A percentile compares a stretch with the other conserved stretches of the same genome.
These are phyloP conservation scores for Nomada ruficornis DNA, from an alignment of 2,888 invertebrate species.

Conservation along the genomic window DNA sequence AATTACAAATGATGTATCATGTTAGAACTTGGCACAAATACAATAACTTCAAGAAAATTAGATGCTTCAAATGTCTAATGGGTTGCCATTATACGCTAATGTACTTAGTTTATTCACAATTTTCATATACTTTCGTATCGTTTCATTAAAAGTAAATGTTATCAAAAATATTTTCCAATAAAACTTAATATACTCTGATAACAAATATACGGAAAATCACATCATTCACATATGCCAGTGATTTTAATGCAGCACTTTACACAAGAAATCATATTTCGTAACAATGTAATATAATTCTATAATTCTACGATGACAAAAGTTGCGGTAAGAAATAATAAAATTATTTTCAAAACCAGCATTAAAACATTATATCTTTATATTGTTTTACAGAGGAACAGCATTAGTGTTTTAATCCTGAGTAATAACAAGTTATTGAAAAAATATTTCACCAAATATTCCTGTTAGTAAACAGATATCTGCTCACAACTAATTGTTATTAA, in stretches of 20 bases:
- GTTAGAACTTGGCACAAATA: constrained; percentile 61
- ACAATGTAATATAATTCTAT: constrained; percentile 30
- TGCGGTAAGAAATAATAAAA: constrained; percentile 37
- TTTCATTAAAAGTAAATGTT: constrained; percentile 30
- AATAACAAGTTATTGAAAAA: constrained; percentile 44
- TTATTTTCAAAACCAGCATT: constrained; percentile 15
- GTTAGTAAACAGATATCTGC: constrained; percentile 41
- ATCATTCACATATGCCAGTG: constrained; percentile 41
- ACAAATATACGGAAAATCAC: constrained; percentile 1
- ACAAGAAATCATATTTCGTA: constrained; percentile 22
- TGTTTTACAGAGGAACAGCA: constrained; percentile 42
- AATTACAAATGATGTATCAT: constrained; percentile 41
- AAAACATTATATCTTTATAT: constrained; percentile 39
- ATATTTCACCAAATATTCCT: constrained; percentile 38
- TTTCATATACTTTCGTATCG: constrained; percentile 9
- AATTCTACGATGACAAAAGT: constrained; percentile 17
- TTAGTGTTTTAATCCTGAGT: constrained; percentile 53
- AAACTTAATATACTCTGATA: constrained; percentile 21
- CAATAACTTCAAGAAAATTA: constrained; percentile 49
- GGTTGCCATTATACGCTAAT: constrained; percentile 15
- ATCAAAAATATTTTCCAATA: constrained; percentile 46
- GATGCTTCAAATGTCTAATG: constrained; percentile 30
- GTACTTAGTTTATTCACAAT: constrained; percentile 17
- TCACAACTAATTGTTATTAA: constrained; percentile 14
- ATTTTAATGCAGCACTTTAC: constrained; percentile 71